These are phyloP conservation scores for Drosophila lutescens DNA, from an alignment of 2,888 invertebrate genomes.

Conservation along the genomic window DNA sequence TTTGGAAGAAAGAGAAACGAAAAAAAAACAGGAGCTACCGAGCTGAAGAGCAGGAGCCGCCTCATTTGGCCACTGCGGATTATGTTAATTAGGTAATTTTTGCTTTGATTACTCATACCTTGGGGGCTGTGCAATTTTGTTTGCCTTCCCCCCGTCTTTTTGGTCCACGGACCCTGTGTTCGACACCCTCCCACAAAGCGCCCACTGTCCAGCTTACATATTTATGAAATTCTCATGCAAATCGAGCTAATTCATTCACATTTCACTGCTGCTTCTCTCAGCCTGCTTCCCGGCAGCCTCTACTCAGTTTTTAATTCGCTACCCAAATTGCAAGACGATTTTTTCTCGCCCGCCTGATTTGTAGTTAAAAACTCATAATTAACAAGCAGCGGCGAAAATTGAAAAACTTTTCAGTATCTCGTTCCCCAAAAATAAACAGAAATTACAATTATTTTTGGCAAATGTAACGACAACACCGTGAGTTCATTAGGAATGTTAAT, in stretches of 20 bases:
- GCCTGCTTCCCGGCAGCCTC: slow-evolving; percentile 1
- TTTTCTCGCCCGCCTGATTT: slow-evolving; percentile 47
- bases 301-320: slow-evolving; percentile 44
- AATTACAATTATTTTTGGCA: slow-evolving; percentile 11
- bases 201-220: slow-evolving; percentile 66
- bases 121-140: slow-evolving; percentile 49
- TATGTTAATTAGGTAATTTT: slow-evolving; percentile 82
- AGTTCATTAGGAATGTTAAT: slow-evolving; percentile 28
- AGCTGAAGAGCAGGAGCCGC: slow-evolving; percentile 51
- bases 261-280: too few relatives aligned
- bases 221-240: slow-evolving; percentile 79
- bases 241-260: slow-evolving; percentile 76
- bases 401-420: slow-evolving; percentile 41
- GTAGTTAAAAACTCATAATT: slow-evolving; percentile 60
- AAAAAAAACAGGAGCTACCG: slow-evolving; percentile 16
- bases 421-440: background rate
- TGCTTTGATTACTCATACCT: slow-evolving; percentile 78
- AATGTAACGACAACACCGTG: slow-evolving; percentile 6
- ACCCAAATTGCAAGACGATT: slow-evolving; percentile 71
- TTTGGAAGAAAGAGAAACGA: background rate
- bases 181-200: background rate
- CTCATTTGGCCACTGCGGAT: slow-evolving; percentile 81
- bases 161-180: slow-evolving; percentile 5
- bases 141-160: slow-evolving; percentile 32
- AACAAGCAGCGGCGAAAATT: slow-evolving; percentile 34